Percentiles rank a stretch among this genome's conserved stretches.
These are phyloP conservation scores for Rhinatrema bivittatum DNA, from an alignment of 2,797 vertebrate species.

Conservation along the genomic window DNA sequence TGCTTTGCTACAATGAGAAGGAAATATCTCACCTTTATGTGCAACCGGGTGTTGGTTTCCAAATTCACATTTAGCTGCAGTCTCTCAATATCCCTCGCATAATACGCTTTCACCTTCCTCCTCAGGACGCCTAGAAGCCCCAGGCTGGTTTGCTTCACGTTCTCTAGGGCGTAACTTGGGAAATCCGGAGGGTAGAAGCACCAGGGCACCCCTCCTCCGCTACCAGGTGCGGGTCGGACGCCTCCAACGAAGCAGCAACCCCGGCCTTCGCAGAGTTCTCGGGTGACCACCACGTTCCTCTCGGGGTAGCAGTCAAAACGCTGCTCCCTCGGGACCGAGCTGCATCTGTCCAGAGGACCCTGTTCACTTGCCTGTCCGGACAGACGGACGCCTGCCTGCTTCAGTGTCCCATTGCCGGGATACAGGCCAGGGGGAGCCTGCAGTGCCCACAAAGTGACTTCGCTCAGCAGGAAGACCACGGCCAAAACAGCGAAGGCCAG, in stretches of 20 bases:
- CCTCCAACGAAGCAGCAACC: constrained; percentile 72
- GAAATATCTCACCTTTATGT: constrained; percentile 59
- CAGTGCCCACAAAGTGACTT: constrained; percentile 38
- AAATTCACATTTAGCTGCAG: constrained; percentile 61
- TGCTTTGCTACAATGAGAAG: no score
- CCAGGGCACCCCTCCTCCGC: constrained; percentile 65
- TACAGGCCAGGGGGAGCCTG: no score
- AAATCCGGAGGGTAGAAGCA: constrained; percentile 76
- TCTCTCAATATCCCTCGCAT: constrained; percentile 63
- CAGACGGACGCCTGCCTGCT: no score
- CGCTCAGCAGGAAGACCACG: constrained; percentile 18
- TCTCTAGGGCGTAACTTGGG: constrained; percentile 67
- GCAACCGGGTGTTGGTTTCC: constrained; percentile 66
- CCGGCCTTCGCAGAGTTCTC: constrained; percentile 66
- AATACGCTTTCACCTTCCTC: constrained; percentile 63
- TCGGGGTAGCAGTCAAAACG: constrained; percentile 85
- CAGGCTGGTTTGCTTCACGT: constrained; percentile 47
- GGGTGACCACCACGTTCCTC: constrained; percentile 56
- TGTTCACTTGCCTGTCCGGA: constrained; percentile 10
- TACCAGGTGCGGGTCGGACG: rapidly evolving
- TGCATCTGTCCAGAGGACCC: constrained; percentile 31
- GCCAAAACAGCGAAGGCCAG: constrained; percentile 29
- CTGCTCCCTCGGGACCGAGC: constrained; percentile 42
- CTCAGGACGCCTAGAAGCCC: constrained; percentile 62
- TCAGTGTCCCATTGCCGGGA: no score